A percentile compares a stretch with the other conserved stretches of the same genome.
These are phyloP conservation scores for Cataglyphis hispanica DNA, from an alignment of 1,140 invertebrate species.

Conservation along the genomic window DNA sequence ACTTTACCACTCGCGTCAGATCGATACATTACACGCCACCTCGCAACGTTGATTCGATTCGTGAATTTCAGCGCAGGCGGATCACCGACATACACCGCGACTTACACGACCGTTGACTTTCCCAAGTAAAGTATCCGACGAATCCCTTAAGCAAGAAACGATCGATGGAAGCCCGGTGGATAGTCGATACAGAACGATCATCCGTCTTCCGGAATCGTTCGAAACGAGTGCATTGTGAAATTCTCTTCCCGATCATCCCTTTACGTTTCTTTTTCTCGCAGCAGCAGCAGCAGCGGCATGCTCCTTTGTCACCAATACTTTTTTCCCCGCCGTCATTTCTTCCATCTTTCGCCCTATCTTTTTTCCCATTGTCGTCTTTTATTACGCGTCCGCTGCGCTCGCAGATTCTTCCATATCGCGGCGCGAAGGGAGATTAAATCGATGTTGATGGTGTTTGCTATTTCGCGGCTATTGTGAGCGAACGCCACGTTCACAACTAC, in stretches of 20 bases:
- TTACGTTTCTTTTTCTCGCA: background rate
- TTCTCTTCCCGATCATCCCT: slow-evolving; percentile 60
- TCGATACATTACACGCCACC: background rate
- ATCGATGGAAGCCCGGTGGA: slow-evolving; percentile 16
- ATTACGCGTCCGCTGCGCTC: slow-evolving; percentile 45
- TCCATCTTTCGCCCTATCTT: slow-evolving; percentile 6
- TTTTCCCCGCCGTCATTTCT: background rate
- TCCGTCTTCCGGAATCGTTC: slow-evolving; percentile 65
- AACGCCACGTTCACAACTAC: slow-evolving; percentile 48
- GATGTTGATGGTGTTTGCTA: slow-evolving; percentile 56
- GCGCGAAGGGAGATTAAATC: slow-evolving; percentile 51
- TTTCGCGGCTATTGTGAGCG: slow-evolving; percentile 53
- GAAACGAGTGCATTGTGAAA: slow-evolving; percentile 67
- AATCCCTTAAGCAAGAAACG: slow-evolving; percentile 38
- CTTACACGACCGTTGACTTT: slow-evolving; percentile 10
- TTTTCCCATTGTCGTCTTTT: slow-evolving; percentile 34
- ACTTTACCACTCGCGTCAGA: background rate
- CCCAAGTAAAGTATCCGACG: background rate
- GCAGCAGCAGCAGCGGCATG: slow-evolving; percentile 4
- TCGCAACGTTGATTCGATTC: slow-evolving; percentile 22
- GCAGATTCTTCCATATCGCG: slow-evolving; percentile 53
- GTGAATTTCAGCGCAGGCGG: slow-evolving; percentile 21
- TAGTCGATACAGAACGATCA: slow-evolving; percentile 67
- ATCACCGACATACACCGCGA: background rate
- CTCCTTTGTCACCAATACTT: slow-evolving; percentile 62